These are phyloP conservation scores for Urocyon cinereoargenteus DNA, from an alignment of 2,797 vertebrate species.

Conservation along the genomic window DNA sequence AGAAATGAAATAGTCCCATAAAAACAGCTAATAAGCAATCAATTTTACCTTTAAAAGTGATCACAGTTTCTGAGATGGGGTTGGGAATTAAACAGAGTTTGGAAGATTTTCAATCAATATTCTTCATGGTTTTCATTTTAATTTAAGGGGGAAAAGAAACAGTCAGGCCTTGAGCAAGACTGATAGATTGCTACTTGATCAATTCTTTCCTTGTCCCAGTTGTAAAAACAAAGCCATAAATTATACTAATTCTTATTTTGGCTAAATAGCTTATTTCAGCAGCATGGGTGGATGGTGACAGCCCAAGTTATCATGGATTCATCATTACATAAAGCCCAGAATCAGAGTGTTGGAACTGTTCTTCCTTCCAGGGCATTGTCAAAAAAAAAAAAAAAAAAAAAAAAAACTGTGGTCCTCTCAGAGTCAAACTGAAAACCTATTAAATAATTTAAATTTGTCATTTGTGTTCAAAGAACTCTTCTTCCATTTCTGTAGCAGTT, in stretches of 20 bases:
- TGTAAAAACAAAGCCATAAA: conserved; percentile 79
- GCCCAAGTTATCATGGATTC: conserved; percentile 53
- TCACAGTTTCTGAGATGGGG: conserved; percentile 50
- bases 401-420: background rate
- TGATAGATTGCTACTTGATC: conserved; percentile 62
- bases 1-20: conserved; percentile 22
- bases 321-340: background rate
- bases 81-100: conserved; percentile 67
- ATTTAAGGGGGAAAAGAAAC: conserved; percentile 53
- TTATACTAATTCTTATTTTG: conserved; percentile 75
- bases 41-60: conserved; percentile 50
- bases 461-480: conserved; percentile 55
- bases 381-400: background rate
- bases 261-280: conserved; percentile 63
- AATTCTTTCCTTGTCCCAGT: conserved; percentile 61
- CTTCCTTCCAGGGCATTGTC: background rate
- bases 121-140: conserved; percentile 70
- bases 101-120: conserved; percentile 69
- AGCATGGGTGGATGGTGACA: conserved; percentile 49
- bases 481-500: conserved; percentile 18
- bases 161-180: conserved; percentile 62
- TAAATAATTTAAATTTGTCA: conserved; percentile 69
- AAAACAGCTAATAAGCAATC: conserved; percentile 54
- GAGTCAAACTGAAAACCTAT: conserved; percentile 54
- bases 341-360: background rate